Conservation (phyloP, 2,888 invertebrate species). For the Amiota minor region DNA sequence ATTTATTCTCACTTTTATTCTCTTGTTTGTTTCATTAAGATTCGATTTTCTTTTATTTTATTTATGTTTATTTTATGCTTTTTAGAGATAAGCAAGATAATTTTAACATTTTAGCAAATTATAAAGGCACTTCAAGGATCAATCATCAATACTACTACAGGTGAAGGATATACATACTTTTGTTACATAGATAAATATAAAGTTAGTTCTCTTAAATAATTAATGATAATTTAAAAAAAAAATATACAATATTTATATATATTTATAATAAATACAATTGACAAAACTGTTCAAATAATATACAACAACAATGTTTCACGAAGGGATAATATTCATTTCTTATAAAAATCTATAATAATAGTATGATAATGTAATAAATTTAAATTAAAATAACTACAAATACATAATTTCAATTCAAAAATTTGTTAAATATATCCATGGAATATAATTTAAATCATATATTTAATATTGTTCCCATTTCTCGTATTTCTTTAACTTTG, state of each 20-base stretch:
- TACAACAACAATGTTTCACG: not conserved
- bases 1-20: not conserved
- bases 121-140: slow-evolving; percentile 62
- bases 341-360: too few relatives aligned
- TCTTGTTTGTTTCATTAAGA: slow-evolving; percentile 35
- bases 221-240: slow-evolving; percentile 7
- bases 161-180: too few relatives aligned
- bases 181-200: not conserved
- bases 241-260: too few relatives aligned
- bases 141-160: slow-evolving; percentile 24
- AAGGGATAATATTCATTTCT: too few relatives aligned
- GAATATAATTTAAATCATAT: too few relatives aligned
- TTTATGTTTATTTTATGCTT: slow-evolving; percentile 37
- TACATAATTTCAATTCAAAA: too few relatives aligned
- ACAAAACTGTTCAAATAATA: slow-evolving; percentile 12
- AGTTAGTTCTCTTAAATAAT: slow-evolving; percentile 17
- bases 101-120: slow-evolving; percentile 65
- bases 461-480: too few relatives aligned
- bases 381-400: too few relatives aligned
- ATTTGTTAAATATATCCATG: too few relatives aligned
- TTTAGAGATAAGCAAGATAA: slow-evolving; percentile 46
- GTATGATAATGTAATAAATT: too few relatives aligned
- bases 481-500: too few relatives aligned
- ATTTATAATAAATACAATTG: not conserved
- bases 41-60: slow-evolving; percentile 47